Base-by-base conservation (phyloP, 1,140 invertebrate species). In the Ceratoteleas bidentatus region DNA sequence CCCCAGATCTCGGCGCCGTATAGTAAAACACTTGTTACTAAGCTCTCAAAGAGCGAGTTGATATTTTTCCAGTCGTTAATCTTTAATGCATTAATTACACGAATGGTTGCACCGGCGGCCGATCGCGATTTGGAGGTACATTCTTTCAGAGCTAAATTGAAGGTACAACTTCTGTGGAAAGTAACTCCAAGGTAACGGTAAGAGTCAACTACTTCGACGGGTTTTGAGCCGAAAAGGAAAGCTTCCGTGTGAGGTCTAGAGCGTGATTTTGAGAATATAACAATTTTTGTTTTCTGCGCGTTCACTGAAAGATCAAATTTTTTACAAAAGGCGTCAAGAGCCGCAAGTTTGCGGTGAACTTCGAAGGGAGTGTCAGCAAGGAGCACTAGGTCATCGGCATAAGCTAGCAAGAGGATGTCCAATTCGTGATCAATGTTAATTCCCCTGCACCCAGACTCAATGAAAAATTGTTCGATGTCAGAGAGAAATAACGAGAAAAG, bases 271-370 rank as follows among this genome's bases (percentile, higher is more conserved):
- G 32, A 32, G 10, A 47, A 61, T 10, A 47, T 11, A 32, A 61
- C 57, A 33, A 61, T 33, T n/a, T n/a, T n/a, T n/a, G 57, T 61
- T 47, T 61, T 61, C 7, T n/a, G 3, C 43, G 43, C n/a, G 43
- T 47, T 47, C n/a, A 47, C 43, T 10, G 43, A 9, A 4, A 58
- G 13, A 4, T 8, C 10, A 16, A 58, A 58, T 6, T 58, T 15
- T 6, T 14, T 14, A 43, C 56, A 58, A 10, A 43, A 58, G 14
- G 9, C 32, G 1, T 13, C n/a, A 9, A 58, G 15, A 16, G 38
- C 38, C 0, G 6, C 4, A 2, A 58, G 13, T 16, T 6, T 58
- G 14, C 36, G 56, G 14, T 16, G 14, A 2, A 24, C 8, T n/a
- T 43, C 56, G 9, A 3, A 58, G 4, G 56, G 56, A 7, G 56